Evolutionary conservation across 2,888 invertebrate species (phyloP).

Genomic region (Drosophila infuscata): DNA sequence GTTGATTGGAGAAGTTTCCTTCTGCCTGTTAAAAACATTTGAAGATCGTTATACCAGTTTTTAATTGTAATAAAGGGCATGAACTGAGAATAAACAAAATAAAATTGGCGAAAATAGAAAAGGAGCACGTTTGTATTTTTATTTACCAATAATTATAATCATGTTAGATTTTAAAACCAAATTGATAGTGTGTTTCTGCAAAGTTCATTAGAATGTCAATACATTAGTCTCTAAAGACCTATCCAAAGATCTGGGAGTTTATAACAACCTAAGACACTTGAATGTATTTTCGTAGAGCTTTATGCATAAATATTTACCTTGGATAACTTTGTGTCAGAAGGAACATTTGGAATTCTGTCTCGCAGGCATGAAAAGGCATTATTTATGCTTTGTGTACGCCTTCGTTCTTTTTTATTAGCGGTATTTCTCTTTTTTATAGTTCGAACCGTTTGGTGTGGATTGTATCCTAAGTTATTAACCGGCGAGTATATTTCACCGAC

Average conservation of each 20-base stretch:
- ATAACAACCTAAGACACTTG: not conserved
- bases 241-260: not conserved
- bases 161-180: not conserved
- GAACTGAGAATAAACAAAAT: not conserved
- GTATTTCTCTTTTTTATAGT: constrained; percentile 92
- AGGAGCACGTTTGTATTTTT: not conserved
- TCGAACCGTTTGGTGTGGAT: constrained; percentile 83
- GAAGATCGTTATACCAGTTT: not conserved
- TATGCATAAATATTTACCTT: constrained; percentile 88
- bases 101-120: not conserved
- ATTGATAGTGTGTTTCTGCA: not conserved
- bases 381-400: constrained; percentile 97
- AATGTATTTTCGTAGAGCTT: not conserved
- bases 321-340: constrained; percentile 96
- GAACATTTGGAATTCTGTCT: constrained; percentile 98
- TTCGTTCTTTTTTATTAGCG: constrained; percentile 97
- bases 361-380: constrained; percentile 96
- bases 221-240: not conserved
- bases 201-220: not conserved
- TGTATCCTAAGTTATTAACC: constrained; percentile 69
- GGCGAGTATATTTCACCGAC: constrained; percentile 72
- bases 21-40: too few relatives aligned
- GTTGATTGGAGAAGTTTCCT: not conserved
- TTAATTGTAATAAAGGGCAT: not conserved
- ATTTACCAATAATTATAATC: not conserved